Base-by-base conservation (phyloP, 1,140 invertebrate genomes). In the Brachionus plicatilis region DNA sequence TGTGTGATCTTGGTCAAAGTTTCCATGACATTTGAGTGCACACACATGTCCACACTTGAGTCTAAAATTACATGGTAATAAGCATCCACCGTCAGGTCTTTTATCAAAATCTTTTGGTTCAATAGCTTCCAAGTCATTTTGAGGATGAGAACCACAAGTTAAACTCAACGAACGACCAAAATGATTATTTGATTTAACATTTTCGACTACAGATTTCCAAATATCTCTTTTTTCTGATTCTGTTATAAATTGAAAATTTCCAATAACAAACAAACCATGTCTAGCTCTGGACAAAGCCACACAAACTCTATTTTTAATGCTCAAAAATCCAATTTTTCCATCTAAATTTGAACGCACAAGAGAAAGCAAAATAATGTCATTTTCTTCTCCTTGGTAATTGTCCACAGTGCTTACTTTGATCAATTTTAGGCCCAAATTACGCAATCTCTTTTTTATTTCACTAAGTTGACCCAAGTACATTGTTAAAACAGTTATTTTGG, bases 231-330 rank as follows among this genome's bases (percentile, higher is more conserved):
- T 86, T 47, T 87, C 68, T 9, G 68, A 88, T 76, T 76, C 1
- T 14, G 37, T 2, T 6, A 94, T 86, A 24, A 91, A 90, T 2
- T 91, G 87, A 86, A 94, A 92, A 88, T 95, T 94, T 33, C 94
- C 92, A 85, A 93, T 90, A 9, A 92, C 89, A 86, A 90, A 93
- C 45, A 93, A 86, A 86, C 93, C 95, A 89, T 92, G 91, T 87
- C 92, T 93, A 0, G 94, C 94, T 86, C 94, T 89, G 0, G 94
- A 95, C 8, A 96, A 88, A 12, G 94, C 94, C 1, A 96, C 94
- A 89, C 94, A 95, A 53, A 95, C 91, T 82, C 95, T 90, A 89
- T 95, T 96, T 75, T 92, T 90, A 53, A 91, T 92, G 24, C 91
- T 91, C 4, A 95, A 88, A 89, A 95, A 96, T 6, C 95, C 95